phyloP scores from a whole-genome alignment of 2,113 vertebrate species.

The Esox niger region DNA sequence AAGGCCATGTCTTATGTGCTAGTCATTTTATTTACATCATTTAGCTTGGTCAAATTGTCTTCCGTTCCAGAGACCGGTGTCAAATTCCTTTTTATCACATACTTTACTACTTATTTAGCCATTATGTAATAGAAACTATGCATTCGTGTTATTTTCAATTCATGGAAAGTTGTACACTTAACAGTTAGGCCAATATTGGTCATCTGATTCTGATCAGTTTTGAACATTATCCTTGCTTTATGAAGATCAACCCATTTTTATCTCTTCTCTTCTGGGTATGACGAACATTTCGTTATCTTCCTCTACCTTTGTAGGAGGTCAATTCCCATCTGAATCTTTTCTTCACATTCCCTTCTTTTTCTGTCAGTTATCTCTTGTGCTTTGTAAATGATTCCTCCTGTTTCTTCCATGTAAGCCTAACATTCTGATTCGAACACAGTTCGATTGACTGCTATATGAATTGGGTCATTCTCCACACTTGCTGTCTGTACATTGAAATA shows the following conservation, averaged over 20 bases:
- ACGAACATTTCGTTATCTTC: slow-evolving; percentile 18
- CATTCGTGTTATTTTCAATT: no score
- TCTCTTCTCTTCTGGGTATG: slow-evolving; percentile 26
- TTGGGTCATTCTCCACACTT: slow-evolving; percentile 3
- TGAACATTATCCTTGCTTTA: background rate
- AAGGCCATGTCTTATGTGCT: no score
- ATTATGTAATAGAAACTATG: no score
- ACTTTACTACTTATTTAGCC: no score
- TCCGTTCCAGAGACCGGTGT: no score
- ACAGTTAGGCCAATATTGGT: background rate
- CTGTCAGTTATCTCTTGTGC: background rate
- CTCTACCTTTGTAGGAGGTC: slow-evolving; percentile 35
- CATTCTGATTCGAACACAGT: background rate
- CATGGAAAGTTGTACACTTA: background rate
- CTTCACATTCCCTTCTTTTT: background rate
- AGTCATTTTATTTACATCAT: no score
- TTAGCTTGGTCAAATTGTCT: no score
- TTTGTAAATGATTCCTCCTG: slow-evolving; percentile 6
- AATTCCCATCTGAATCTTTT: slow-evolving; percentile 15
- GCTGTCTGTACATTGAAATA: background rate
- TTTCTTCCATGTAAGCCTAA: slow-evolving; percentile 4
- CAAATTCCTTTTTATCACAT: no score
- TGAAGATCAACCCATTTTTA: slow-evolving; percentile 18
- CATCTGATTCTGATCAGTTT: background rate
- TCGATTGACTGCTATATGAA: slow-evolving; percentile 25